Evolutionary conservation across 2,888 invertebrate species (phyloP), one percentile per base, ranked within the genome.

Genomic region (Agrochola lychnidis): DNA sequence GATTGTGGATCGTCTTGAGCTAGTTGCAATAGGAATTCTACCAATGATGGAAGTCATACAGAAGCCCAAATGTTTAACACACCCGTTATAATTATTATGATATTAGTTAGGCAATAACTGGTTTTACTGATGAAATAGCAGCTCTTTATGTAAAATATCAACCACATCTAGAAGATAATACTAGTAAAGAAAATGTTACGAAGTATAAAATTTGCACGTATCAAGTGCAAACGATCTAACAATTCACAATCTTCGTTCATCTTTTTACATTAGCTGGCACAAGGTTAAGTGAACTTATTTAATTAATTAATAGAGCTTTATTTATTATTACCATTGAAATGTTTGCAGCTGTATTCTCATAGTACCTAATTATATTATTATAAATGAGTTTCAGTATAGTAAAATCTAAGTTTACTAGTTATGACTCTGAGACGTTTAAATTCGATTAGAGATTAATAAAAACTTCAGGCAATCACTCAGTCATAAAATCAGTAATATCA

Each of bases 271-370:
- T 30, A 16, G 40, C 53, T 42, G 16, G 45, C 19, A 62, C 78
- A 76, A 85, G 84, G 86, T 74, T 70, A 85, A 73, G 14, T 42
- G 57, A 75, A 75, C 62, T 40, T 74, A 66, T 67, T 82, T 70
- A 42, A 56, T n/a, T 48, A 42, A 59, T 63, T 6, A 40, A 36
- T 42, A 48, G 14, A 40, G 57, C 25, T 69, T 36, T 36, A 70
- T 12, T 57, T n/a, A 51, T 22, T 36, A 36, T 36, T 36, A 36
- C 36, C 53, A 51, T 42, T 53, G 25, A 25, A 61, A 25, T 59
- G 2, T 16, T 14, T 57, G 53, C n/a, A 67, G 36, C 51, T 36
- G 14, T 36, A 30, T 69, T 61, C 30, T 36, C 30, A 57, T 61
- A 42, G 10, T 9, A 59, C 4, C 12, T 30, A 12, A 12, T 30